Evolutionary conservation across 2,113 vertebrate genomes (phyloP).

Genomic region (Sphaerodactylus townsendi): DNA sequence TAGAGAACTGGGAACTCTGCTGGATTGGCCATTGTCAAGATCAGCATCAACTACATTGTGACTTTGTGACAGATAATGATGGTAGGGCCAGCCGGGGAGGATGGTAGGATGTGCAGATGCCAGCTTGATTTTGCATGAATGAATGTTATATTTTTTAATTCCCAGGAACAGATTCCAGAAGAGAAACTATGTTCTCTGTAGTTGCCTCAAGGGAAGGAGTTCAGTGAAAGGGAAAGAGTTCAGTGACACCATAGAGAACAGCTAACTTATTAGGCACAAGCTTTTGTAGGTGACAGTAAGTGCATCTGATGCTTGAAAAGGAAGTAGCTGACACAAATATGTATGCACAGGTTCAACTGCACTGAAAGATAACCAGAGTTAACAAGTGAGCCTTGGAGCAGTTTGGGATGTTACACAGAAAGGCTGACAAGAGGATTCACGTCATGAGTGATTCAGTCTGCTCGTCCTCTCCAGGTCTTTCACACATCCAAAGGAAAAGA

Average conservation of each 20-base stretch:
- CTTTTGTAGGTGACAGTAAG: background rate
- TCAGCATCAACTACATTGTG: background rate
- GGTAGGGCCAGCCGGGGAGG: background rate
- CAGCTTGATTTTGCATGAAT: background rate
- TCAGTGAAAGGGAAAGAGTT: background rate
- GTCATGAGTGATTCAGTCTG: background rate
- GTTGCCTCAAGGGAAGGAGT: background rate
- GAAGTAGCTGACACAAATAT: conserved; percentile 1
- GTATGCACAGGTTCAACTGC: conserved; percentile 4
- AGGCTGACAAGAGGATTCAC: background rate
- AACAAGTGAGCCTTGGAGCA: background rate
- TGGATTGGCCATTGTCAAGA: background rate
- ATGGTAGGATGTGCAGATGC: conserved; percentile 2
- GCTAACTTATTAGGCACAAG: background rate
- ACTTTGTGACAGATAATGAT: background rate
- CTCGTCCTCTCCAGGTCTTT: background rate
- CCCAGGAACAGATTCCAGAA: background rate
- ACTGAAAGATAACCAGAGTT: background rate
- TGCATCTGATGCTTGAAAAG: conserved; percentile 5
- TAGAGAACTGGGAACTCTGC: rapidly evolving
- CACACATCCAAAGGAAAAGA: background rate
- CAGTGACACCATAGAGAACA: background rate
- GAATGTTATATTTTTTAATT: background rate
- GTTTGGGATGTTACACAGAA: background rate
- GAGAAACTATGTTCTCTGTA: background rate